Evolutionary conservation across 1,140 invertebrate species (phyloP).

Genomic region (Hirudo medicinalis): DNA sequence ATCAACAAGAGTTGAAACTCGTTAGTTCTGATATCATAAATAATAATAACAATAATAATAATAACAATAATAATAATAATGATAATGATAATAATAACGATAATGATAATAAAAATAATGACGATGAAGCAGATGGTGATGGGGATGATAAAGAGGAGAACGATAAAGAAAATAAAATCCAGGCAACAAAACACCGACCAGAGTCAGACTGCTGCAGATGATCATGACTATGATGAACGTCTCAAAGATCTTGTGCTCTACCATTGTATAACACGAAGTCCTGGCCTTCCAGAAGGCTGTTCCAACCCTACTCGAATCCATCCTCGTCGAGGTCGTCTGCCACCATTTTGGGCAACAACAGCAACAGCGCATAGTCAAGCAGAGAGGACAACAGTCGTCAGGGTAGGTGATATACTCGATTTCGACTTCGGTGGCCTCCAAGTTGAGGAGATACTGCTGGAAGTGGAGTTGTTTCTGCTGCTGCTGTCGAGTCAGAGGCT

Average conservation of each 20-base stretch:
- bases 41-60: too few species aligned
- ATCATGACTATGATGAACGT: conserved; percentile 97
- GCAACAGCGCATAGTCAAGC: background rate
- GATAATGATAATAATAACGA: background rate
- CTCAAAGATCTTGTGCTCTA: conserved; percentile 98
- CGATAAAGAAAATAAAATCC: too few species aligned
- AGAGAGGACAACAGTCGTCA: conserved; percentile 67
- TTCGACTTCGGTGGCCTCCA: conserved; percentile 33
- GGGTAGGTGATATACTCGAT: conserved; percentile 51
- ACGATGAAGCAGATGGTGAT: too few species aligned
- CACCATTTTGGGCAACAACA: background rate
- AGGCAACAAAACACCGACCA: conserved; percentile 54
- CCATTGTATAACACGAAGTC: conserved; percentile 50
- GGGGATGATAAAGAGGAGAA: too few species aligned
- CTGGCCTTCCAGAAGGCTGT: conserved; percentile 1
- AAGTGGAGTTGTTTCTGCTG: background rate
- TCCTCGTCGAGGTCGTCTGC: background rate
- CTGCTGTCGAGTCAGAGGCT: background rate
- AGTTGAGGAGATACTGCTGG: background rate
- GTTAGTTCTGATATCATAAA: too few species aligned
- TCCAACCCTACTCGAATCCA: background rate
- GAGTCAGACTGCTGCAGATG: conserved; percentile 83
- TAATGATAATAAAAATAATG: background rate
- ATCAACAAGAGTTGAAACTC: too few species aligned
- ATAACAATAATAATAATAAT: too few species aligned